phyloP scores from a whole-genome alignment of 2,113 vertebrate genomes.

The Lates calcarifer region DNA sequence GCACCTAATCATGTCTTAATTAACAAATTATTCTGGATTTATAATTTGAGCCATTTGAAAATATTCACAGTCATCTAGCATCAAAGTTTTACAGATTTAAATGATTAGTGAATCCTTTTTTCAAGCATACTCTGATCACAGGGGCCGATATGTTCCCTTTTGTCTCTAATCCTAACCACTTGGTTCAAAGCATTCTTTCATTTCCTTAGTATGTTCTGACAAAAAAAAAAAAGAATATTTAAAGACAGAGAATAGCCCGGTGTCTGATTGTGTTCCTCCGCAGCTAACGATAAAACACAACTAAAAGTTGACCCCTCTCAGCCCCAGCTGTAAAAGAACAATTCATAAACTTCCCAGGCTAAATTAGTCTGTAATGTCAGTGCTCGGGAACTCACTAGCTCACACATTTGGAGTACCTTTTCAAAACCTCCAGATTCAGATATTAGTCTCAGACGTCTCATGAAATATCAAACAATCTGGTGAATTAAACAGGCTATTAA shows the following conservation, averaged over 20 bases:
- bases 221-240: slow-evolving; percentile 34
- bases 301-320: slow-evolving; percentile 19
- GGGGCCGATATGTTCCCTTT: slow-evolving; percentile 6
- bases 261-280: slow-evolving; percentile 40
- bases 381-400: no score
- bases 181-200: slow-evolving; percentile 43
- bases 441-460: slow-evolving; percentile 5
- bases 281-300: slow-evolving; percentile 31
- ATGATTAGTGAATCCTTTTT: slow-evolving; percentile 15
- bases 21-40: slow-evolving; percentile 10
- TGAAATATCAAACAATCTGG: neutral
- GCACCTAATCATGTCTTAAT: slow-evolving; percentile 30
- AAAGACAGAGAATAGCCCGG: slow-evolving; percentile 15
- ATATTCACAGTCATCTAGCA: neutral
- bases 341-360: neutral
- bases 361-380: neutral
- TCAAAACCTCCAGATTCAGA: neutral
- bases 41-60: neutral
- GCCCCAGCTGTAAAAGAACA: slow-evolving; percentile 3
- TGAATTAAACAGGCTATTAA: slow-evolving; percentile 8
- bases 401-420: neutral
- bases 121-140: slow-evolving; percentile 1
- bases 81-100: slow-evolving; percentile 1
- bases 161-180: slow-evolving; percentile 10
- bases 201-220: slow-evolving; percentile 26